Evolutionary conservation across 2,797 vertebrate species (phyloP).

Genomic region (Argentina silus): DNA sequence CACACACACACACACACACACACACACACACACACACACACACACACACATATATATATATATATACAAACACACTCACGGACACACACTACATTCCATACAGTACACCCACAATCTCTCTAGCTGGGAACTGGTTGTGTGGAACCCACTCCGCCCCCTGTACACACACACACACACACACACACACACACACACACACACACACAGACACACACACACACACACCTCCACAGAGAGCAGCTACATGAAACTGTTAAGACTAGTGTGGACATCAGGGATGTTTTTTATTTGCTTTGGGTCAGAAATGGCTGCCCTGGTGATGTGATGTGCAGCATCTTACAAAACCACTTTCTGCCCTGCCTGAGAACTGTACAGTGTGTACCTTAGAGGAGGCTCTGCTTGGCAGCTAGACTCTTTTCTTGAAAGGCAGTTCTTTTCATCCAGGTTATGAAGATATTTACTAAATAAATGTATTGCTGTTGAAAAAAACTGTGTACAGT

Average conservation of each 20-base stretch:
- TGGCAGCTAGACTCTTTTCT: slow-evolving; percentile 37
- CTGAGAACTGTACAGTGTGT: neutral
- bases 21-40: slow-evolving; percentile 62
- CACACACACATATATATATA: slow-evolving; percentile 6
- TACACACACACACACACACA: slow-evolving; percentile 2
- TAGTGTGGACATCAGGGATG: slow-evolving; percentile 64
- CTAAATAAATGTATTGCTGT: slow-evolving; percentile 26
- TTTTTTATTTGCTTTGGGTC: slow-evolving; percentile 78
- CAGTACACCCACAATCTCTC: too few species aligned
- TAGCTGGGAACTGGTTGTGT: too few species aligned
- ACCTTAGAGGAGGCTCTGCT: slow-evolving; percentile 4
- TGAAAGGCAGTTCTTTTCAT: slow-evolving; percentile 38
- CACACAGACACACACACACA: slow-evolving; percentile 25
- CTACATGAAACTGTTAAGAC: slow-evolving; percentile 67
- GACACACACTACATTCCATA: neutral
- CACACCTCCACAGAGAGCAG: slow-evolving; percentile 59
- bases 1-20: slow-evolving; percentile 25
- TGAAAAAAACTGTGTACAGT: neutral
- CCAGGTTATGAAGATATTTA: slow-evolving; percentile 38
- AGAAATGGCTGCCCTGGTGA: slow-evolving; percentile 69
- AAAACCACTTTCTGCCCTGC: slow-evolving; percentile 29
- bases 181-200: slow-evolving; percentile 18
- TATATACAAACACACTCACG: neutral
- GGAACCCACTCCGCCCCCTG: neutral
- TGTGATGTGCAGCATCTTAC: slow-evolving; percentile 64